Evolutionary conservation across 2,888 invertebrate genomes (phyloP).

Genomic region (Drosophila mercatorum): DNA sequence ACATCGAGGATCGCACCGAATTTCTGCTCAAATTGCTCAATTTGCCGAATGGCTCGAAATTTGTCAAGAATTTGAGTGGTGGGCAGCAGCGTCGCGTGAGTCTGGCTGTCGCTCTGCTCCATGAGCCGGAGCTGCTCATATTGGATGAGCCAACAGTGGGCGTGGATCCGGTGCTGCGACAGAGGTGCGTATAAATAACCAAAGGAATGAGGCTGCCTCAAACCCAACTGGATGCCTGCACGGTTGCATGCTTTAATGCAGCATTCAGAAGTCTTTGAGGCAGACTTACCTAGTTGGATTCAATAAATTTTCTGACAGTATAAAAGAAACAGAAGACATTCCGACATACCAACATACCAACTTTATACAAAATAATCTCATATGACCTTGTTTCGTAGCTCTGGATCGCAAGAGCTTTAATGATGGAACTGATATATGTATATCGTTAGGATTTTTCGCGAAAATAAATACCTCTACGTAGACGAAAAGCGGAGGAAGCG

Average conservation of each 20-base stretch:
- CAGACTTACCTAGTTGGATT: background rate
- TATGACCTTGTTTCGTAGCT: no score
- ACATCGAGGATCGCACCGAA: constrained; percentile 89
- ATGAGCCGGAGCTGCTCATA: constrained; percentile 95
- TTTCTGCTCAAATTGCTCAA: constrained; percentile 89
- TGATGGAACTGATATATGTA: background rate
- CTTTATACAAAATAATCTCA: no score
- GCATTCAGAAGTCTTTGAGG: background rate
- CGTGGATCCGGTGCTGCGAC: constrained; percentile 94
- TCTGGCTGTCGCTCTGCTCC: constrained; percentile 93
- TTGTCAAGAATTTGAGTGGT: constrained; percentile 93
- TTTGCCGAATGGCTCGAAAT: constrained; percentile 86
- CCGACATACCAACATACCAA: no score
- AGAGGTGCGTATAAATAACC: constrained; percentile 86
- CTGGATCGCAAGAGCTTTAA: no score
- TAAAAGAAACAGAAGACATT: no score
- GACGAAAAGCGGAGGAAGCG: no score
- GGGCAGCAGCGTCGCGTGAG: constrained; percentile 96
- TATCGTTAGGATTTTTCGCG: background rate
- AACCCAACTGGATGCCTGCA: background rate
- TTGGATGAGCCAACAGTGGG: constrained; percentile 97
- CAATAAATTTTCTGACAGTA: background rate
- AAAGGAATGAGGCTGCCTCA: background rate
- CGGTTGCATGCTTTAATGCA: background rate
- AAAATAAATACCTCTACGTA: no score